Base-by-base conservation (phyloP, 2,888 invertebrate species). In the Cristatella mucedo region DNA sequence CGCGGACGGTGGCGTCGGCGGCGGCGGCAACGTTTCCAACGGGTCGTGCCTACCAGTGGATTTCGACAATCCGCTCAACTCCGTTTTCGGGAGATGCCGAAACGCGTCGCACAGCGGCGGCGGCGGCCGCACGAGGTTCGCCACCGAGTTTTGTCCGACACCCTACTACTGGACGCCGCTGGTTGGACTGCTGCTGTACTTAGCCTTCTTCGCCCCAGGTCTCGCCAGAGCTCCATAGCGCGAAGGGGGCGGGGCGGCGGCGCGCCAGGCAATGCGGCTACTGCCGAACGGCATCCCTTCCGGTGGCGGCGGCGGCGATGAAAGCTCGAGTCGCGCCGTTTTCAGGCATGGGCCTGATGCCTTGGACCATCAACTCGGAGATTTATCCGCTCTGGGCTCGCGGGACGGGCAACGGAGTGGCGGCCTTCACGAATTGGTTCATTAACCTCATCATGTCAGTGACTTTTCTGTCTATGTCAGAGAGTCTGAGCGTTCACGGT, bases 321-420 rank as follows among this genome's bases (percentile, higher is more conserved):
- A 60, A 52, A 44, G 67, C 65, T 46, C 57, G n/a, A n/a, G n/a
- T n/a, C n/a, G n/a, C n/a, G n/a, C n/a, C n/a, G n/a, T 32, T 49
- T 55, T 16, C 44, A 69, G 71, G 71, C 26, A 66, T 70, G 55
- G 71, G 71, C 4, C 69, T 70, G 2, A 70, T 71, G 65, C 71
- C 71, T 2, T 72, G 72, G 72, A 71, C 71, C 4, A 63, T 72
- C 38, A 72, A 72, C 52, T 68, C 71, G 3, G 72, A 72, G 53
- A 71, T 72, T 39, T 72, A 69, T 49, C 72, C 72, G 0, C 53
- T 66, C 22, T 72, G 71, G 72, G 71, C 72, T 2, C 56, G 73
- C 18, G 60, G 70, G 32, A 68, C 69, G 0, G 68, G 70, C 36
- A 67, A 53, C 36, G 61, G 68, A 24, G 49, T 68, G n/a, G 58